These are phyloP conservation scores for Tympanoctomys barrerae DNA, from an alignment of 2,797 vertebrate genomes.

Conservation along the genomic window DNA sequence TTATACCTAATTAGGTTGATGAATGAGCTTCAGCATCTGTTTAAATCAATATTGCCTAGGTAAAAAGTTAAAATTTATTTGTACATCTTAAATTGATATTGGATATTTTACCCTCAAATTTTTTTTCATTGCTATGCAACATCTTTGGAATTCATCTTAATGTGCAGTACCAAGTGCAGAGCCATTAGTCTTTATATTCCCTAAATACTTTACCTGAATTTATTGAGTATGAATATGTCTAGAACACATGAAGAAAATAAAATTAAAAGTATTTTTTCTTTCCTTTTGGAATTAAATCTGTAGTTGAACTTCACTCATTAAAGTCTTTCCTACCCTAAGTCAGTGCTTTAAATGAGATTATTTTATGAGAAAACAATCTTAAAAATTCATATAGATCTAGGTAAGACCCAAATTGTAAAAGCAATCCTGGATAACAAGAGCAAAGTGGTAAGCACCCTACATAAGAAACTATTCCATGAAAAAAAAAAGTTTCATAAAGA, in stretches of 20 bases:
- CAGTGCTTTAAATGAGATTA: neutral
- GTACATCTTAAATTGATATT: conserved; percentile 75
- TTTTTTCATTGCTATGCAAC: conserved; percentile 62
- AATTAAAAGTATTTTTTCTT: neutral
- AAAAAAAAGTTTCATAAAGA: no score
- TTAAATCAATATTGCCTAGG: conserved; percentile 77
- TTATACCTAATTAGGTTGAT: conserved; percentile 84
- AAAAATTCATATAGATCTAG: neutral
- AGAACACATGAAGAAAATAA: neutral
- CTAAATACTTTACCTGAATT: conserved; percentile 19
- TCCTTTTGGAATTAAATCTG: conserved; percentile 60
- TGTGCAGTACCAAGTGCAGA: conserved; percentile 41
- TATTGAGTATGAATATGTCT: conserved; percentile 51
- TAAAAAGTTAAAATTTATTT: conserved; percentile 82
- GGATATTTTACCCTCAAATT: conserved; percentile 67
- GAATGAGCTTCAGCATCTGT: conserved; percentile 74
- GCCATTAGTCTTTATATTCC: conserved; percentile 52
- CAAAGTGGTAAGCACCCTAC: neutral
- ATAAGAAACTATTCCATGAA: neutral
- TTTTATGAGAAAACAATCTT: neutral
- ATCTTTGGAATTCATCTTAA: conserved; percentile 44
- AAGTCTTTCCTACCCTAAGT: neutral
- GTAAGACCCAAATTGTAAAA: neutral
- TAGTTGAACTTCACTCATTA: neutral
- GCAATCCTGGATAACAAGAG: neutral